Percentiles rank a stretch among this genome's conserved stretches.
These are phyloP conservation scores for Tympanuchus pallidicinctus DNA, from an alignment of 2,113 vertebrate genomes.

Conservation along the genomic window DNA sequence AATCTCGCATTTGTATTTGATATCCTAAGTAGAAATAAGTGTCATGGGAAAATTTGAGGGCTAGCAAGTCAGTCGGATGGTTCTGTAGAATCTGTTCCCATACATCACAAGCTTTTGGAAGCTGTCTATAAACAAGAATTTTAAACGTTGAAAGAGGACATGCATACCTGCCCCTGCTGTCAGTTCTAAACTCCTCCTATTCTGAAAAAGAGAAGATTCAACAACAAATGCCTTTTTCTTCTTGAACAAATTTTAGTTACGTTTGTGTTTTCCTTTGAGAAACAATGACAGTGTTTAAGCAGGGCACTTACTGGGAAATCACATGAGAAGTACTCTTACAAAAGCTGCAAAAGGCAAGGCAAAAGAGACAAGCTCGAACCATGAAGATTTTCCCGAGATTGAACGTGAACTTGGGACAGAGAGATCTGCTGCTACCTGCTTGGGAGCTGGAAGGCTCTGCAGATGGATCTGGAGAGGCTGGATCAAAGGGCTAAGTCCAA, in stretches of 20 bases:
- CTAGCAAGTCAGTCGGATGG: slow-evolving; percentile 92
- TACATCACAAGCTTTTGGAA: slow-evolving; percentile 80
- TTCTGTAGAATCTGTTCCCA: slow-evolving; percentile 92
- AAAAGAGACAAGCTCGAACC: neutral
- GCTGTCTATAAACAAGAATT: slow-evolving; percentile 74
- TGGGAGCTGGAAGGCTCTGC: neutral
- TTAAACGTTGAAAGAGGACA: neutral
- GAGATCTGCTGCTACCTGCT: neutral
- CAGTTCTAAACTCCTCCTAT: neutral
- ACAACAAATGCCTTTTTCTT: neutral
- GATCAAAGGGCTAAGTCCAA: neutral
- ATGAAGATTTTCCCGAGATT: neutral
- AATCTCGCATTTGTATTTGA: slow-evolving; percentile 87
- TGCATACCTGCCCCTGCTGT: neutral
- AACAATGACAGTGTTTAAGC: neutral
- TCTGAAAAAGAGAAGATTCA: neutral
- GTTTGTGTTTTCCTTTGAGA: neutral
- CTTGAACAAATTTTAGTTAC: neutral
- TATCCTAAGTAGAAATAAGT: slow-evolving; percentile 90
- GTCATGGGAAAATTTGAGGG: slow-evolving; percentile 91
- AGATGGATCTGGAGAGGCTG: neutral
- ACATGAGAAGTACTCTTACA: neutral
- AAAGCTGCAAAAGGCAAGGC: neutral
- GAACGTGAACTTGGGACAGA: neutral
- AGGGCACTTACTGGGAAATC: neutral